Evolutionary conservation across 2,888 invertebrate genomes (phyloP).

Genomic region (Venusia cambrica): DNA sequence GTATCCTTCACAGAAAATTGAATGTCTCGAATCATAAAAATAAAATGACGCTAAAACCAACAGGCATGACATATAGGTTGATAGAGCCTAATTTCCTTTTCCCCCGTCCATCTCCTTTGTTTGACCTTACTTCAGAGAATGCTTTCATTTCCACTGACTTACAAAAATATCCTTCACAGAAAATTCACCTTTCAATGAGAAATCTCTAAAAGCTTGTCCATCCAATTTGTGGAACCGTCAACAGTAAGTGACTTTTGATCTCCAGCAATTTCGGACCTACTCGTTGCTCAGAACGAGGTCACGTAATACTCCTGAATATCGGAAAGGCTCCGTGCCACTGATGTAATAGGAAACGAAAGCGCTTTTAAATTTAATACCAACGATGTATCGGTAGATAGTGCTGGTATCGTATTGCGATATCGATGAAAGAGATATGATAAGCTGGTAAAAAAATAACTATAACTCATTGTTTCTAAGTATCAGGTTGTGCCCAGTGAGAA

Average conservation of each 20-base stretch:
- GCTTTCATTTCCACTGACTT: too few species aligned
- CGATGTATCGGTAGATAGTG: slow-evolving; percentile 27
- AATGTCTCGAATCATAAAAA: too few species aligned
- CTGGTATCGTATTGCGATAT: slow-evolving; percentile 18
- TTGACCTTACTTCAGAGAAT: too few species aligned
- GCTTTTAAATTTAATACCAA: slow-evolving; percentile 44
- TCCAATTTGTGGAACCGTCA: slow-evolving; percentile 19
- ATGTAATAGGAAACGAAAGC: slow-evolving; percentile 44
- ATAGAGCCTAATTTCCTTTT: too few species aligned
- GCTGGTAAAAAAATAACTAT: too few species aligned
- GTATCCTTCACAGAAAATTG: too few species aligned
- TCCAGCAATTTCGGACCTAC: slow-evolving; percentile 36
- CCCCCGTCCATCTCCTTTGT: too few species aligned
- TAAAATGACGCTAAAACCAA: too few species aligned
- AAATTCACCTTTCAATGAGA: slow-evolving; percentile 10
- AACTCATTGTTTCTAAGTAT: too few species aligned
- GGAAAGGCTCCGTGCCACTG: slow-evolving; percentile 31
- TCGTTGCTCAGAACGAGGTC: slow-evolving; percentile 38
- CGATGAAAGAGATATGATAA: too few species aligned
- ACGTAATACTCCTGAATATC: slow-evolving; percentile 36
- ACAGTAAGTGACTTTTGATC: slow-evolving; percentile 27
- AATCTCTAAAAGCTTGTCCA: slow-evolving; percentile 27
- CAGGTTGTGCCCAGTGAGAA: too few species aligned
- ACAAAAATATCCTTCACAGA: background rate
- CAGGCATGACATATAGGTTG: too few species aligned